Evolutionary conservation across 2,888 invertebrate species (phyloP), one percentile per base, ranked within the genome.

Genomic region (Stegana nigrithorax): DNA sequence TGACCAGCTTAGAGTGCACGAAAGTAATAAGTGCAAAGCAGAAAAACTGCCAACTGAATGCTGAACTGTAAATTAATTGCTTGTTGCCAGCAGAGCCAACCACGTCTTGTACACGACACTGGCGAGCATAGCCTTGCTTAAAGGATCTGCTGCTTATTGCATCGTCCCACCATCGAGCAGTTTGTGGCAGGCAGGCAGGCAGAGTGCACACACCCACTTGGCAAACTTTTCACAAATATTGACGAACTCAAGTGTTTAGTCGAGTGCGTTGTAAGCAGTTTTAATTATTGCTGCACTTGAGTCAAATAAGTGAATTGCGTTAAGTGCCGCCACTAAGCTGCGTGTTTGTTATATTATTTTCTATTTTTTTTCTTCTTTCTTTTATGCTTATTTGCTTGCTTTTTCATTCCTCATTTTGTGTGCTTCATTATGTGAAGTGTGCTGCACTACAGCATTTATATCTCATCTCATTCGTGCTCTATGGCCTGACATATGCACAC

Each of bases 261-360:
- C 53, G 36, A 55, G 53, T 36, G 53, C 53, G 36, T 55, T 32
- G 36, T 17, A 55, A 55, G 53, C 36, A 19, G 51, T 63, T 64
- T 63, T 65, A 63, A 66, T 67, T 66, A 68, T 66, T 69, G 66
- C 64, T 61, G 50, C 59, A 63, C 67, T 68, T 61, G 63, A 68
- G 56, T 53, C 63, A 63, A 68, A 64, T 65, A 44, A 59, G 50
- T 50, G n/a, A 50, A 32, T 59, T 32, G 51, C 36, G 19, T 56
- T 53, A 58, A 63, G 60, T 45, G 55, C 7, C n/a, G n/a, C 10
- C 3, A 2, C 10, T 47, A 8, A n/a, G 21, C 25, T 47, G n/a
- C 17, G 10, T 21, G 23, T n/a, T n/a, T n/a, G 10, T n/a, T 23
- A 23, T 17, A 44, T 14, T 45, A 19, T 55, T 21, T 3, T 8